Conservation (phyloP, 2,797 vertebrate species). For the Helarctos malayanus region DNA sequence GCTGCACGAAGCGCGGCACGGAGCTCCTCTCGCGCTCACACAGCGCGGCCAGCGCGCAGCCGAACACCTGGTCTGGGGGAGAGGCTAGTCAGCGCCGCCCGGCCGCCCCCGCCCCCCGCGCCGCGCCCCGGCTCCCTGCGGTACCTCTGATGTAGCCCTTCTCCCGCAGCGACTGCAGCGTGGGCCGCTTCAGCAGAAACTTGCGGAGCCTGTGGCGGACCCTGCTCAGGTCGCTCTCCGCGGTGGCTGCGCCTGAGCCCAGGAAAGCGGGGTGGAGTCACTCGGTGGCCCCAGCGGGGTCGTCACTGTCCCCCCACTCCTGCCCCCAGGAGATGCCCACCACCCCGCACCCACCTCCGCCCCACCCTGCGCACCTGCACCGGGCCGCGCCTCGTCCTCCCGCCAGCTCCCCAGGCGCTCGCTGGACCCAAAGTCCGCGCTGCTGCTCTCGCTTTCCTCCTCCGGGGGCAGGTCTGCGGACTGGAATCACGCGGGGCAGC, state of each 20-base stretch:
- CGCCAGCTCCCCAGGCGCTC: slow-evolving; percentile 88
- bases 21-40: slow-evolving; percentile 92
- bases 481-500: slow-evolving; percentile 52
- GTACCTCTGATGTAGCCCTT: slow-evolving; percentile 96
- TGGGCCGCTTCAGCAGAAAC: slow-evolving; percentile 95
- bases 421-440: slow-evolving; percentile 86
- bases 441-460: slow-evolving; percentile 86
- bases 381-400: slow-evolving; percentile 86
- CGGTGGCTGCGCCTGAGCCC: not conserved
- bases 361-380: slow-evolving; percentile 33
- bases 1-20: slow-evolving; percentile 93
- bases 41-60: slow-evolving; percentile 93
- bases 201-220: slow-evolving; percentile 95
- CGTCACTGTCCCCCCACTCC: too few relatives aligned
- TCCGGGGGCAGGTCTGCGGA: slow-evolving; percentile 85
- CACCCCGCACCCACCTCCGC: too few relatives aligned
- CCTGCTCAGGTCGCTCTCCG: slow-evolving; percentile 91
- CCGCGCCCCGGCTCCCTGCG: not conserved
- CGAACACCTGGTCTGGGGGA: slow-evolving; percentile 95
- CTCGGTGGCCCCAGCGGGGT: not conserved
- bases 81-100: not conserved
- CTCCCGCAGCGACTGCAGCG: slow-evolving; percentile 95
- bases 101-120: fast-evolving
- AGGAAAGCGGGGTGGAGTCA: not conserved
- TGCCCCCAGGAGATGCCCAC: too few relatives aligned